Base-by-base conservation (phyloP, 1,140 invertebrate genomes). In the Bombus balteatus region DNA sequence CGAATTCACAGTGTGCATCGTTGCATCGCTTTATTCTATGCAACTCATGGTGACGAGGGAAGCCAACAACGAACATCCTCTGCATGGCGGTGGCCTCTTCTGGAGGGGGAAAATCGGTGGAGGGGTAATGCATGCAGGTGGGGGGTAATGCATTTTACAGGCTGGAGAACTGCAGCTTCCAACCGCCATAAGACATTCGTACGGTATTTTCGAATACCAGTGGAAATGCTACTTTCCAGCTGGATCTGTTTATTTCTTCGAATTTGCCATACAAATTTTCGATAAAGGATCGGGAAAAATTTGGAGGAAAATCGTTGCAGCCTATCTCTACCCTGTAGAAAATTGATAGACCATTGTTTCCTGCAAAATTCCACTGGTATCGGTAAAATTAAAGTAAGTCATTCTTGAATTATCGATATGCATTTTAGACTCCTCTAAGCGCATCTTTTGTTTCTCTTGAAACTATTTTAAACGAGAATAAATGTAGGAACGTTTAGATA, bases 91-190 rank as follows among this genome's bases (percentile, higher is more conserved):
- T 76, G 74, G 75, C 37, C 66, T 72, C 34, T 70, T 75, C 65
- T 83, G 85, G 84, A 81, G 87, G 80, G 75, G 78, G 47, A 81
- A 34, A 32, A 78, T 39, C 34, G 73, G 53, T 87, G 83, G 88
- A 79, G 85, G 84, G 85, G 83, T 59, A 70, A 90, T 86, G 71
- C 47, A 79, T 59, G 5, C 22, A 43, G 53, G 83, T 86, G 86
- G 82, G 79, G 66, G 79, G 84, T 88, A 90, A 90, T 90, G 88
- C 88, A 90, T 53, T 86, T 89, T 87, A 59, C 75, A 47, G 59
- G 22, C 43, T 34, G 12, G 25, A 25, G 43, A 86, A 82, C 79
- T 82, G 72, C 85, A 76, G 72, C 39, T 37, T 22, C 15, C 22
- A n/a, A 41, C 34, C 22, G 71, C 53, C 62, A 39, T 15, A 22